Percentiles rank a stretch among this genome's conserved stretches.
phyloP scores from a whole-genome alignment of 2,113 vertebrate species.

The Zosterops lateralis region DNA sequence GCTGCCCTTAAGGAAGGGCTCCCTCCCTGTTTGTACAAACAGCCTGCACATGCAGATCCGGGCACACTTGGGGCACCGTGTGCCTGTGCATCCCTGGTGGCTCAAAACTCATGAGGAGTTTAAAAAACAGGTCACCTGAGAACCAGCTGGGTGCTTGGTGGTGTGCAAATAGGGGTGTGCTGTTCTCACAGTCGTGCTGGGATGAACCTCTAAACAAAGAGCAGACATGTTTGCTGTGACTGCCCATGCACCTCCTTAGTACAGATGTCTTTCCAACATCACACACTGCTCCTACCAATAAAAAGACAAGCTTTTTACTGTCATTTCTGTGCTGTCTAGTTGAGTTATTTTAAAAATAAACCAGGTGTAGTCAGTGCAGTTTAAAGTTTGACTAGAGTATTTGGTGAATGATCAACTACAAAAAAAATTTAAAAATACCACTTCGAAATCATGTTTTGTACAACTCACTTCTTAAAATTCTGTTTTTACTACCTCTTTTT shows the following conservation, averaged over 20 bases:
- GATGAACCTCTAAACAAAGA: not conserved
- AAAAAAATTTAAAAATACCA: not conserved
- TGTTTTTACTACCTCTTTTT: not conserved
- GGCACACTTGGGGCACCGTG: fast-evolving
- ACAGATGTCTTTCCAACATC: not conserved
- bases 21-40: not conserved
- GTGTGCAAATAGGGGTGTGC: not conserved
- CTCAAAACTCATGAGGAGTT: not conserved
- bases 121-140: not conserved
- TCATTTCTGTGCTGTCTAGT: not conserved
- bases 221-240: not conserved
- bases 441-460: not conserved
- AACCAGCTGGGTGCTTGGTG: not conserved
- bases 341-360: not conserved
- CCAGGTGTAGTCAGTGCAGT: not conserved
- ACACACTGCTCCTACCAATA: not conserved
- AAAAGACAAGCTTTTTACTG: not conserved
- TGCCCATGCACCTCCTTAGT: not conserved
- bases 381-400: not conserved
- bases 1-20: not conserved
- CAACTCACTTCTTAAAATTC: not conserved
- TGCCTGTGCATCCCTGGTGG: not conserved
- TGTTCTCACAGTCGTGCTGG: not conserved
- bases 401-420: not conserved
- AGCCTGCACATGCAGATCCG: not conserved